A percentile compares a stretch with the other conserved stretches of the same genome.
phyloP scores from a whole-genome alignment of 2,888 invertebrate genomes.

The Erebia palarica region DNA sequence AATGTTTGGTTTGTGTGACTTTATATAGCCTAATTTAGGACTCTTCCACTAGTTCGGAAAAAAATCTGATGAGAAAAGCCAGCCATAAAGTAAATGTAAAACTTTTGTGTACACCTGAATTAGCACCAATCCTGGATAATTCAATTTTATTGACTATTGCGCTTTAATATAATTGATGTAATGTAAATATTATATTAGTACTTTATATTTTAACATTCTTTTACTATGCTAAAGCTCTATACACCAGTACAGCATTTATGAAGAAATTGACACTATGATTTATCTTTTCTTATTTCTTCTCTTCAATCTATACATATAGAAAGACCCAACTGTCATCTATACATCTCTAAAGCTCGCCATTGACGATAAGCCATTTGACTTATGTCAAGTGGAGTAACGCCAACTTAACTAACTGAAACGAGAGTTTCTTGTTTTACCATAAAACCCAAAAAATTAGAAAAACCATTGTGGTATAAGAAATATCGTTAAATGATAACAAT shows the following conservation, averaged over 20 bases:
- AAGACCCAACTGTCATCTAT: too few species aligned
- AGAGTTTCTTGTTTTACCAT: too few species aligned
- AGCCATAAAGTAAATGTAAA: background rate
- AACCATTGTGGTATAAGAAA: slow-evolving; percentile 38
- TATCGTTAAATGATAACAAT: background rate
- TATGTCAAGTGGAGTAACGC: too few species aligned
- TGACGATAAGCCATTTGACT: too few species aligned
- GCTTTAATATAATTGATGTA: slow-evolving; percentile 6
- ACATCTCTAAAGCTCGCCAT: too few species aligned
- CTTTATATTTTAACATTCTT: slow-evolving; percentile 19
- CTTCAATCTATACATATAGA: background rate
- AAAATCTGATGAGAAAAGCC: background rate
- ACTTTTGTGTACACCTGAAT: background rate
- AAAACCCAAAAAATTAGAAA: background rate
- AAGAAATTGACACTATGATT: slow-evolving; percentile 25
- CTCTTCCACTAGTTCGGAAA: too few species aligned
- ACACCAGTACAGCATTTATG: slow-evolving; percentile 41
- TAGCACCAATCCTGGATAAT: background rate
- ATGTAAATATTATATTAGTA: slow-evolving; percentile 3
- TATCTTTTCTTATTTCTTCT: background rate
- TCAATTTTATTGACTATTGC: background rate
- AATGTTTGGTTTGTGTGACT: too few species aligned
- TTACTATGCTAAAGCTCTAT: slow-evolving; percentile 20
- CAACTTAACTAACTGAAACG: too few species aligned
- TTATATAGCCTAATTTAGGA: too few species aligned